Conservation (phyloP, 2,888 invertebrate genomes). For the Nemoura dubitans region DNA sequence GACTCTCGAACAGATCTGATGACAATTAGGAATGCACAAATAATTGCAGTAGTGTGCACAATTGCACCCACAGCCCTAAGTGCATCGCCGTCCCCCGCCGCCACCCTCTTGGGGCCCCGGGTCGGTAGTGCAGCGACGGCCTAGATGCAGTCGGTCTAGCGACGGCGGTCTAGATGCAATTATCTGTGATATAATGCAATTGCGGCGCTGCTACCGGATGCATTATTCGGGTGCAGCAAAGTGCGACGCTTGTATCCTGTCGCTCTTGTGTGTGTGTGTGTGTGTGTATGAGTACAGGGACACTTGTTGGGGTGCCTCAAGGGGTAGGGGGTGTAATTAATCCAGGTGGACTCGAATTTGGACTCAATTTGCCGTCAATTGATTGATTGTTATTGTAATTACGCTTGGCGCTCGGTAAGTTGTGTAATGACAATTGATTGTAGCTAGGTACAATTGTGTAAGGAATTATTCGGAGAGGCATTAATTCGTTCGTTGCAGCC, state of each 20-base stretch:
- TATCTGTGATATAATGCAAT: background rate
- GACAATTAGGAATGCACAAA: background rate
- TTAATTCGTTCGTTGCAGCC: no score
- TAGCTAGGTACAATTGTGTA: no score
- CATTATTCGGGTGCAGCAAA: background rate
- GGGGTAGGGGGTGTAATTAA: background rate
- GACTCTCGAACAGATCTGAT: slow-evolving; percentile 12
- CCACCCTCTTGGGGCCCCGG: background rate
- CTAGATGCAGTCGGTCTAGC: no score
- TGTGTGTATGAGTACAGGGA: background rate
- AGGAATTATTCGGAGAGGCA: no score
- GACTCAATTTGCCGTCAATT: background rate
- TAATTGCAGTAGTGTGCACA: background rate
- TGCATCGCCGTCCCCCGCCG: background rate
- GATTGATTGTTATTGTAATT: background rate
- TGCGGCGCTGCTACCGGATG: background rate
- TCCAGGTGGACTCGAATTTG: background rate
- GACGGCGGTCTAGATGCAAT: background rate
- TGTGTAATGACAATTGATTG: no score
- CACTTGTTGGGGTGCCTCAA: background rate
- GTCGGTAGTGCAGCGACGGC: background rate
- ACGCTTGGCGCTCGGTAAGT: no score
- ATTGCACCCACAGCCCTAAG: background rate
- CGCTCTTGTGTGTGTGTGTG: no score
- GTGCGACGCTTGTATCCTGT: background rate